Evolutionary conservation across 2,797 vertebrate genomes (phyloP).

Genomic region (Melanotaenia maccullochi): DNA sequence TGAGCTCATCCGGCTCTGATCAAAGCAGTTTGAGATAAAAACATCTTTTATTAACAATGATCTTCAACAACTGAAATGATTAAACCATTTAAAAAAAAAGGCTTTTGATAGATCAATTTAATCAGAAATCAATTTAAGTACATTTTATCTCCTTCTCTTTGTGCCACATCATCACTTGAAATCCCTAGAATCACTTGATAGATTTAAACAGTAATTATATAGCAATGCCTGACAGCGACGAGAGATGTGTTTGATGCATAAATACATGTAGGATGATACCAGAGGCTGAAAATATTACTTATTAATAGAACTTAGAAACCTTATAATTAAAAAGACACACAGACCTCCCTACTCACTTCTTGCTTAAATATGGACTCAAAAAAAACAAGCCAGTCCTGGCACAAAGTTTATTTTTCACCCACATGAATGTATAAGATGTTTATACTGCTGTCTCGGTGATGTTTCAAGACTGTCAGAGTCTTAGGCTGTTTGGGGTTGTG

Average conservation of each 20-base stretch:
- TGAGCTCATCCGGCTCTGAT: background rate
- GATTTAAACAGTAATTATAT: constrained; percentile 39
- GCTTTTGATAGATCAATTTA: background rate
- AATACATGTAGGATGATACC: constrained; percentile 6
- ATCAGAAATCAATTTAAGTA: background rate
- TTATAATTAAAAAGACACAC: constrained; percentile 35
- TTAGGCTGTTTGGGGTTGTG: constrained; percentile 49
- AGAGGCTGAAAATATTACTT: constrained; percentile 18
- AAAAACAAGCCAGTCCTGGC: constrained; percentile 19
- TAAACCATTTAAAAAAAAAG: background rate
- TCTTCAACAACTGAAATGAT: background rate
- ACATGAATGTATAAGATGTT: constrained; percentile 41
- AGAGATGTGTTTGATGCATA: constrained; percentile 7
- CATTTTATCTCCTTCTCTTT: background rate
- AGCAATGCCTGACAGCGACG: constrained; percentile 20
- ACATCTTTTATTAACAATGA: background rate
- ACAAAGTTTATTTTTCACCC: constrained; percentile 36
- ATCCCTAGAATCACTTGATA: constrained; percentile 31
- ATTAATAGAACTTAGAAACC: constrained; percentile 8
- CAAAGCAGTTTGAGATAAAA: background rate
- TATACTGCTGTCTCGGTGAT: constrained; percentile 46
- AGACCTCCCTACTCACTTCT: background rate
- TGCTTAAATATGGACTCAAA: constrained; percentile 17
- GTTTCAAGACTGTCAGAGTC: constrained; percentile 58
- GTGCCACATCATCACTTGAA: constrained; percentile 8